Conservation (phyloP, 2,113 vertebrate genomes). For the Psilopsiagon aymara region DNA sequence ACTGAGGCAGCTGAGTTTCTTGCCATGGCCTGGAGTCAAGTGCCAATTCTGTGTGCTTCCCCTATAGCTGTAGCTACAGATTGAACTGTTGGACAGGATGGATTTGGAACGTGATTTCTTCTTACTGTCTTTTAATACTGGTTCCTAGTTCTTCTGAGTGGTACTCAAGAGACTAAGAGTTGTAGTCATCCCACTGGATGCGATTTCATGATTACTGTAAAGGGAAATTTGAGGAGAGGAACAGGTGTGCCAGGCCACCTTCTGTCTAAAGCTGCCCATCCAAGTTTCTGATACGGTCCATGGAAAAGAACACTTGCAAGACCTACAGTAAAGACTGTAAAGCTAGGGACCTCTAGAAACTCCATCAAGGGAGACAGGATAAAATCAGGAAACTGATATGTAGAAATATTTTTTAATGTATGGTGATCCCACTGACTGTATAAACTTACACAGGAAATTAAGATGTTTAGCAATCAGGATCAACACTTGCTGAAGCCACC, state of each 20-base stretch:
- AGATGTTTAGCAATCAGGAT: background rate
- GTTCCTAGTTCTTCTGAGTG: background rate
- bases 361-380: background rate
- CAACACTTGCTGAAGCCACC: background rate
- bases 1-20: background rate
- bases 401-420: background rate
- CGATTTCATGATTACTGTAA: background rate
- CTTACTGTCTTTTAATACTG: background rate
- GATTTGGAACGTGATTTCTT: background rate
- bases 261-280: background rate
- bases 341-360: background rate
- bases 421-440: background rate
- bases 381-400: background rate
- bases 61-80: background rate
- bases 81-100: background rate
- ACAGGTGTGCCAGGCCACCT: background rate
- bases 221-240: background rate
- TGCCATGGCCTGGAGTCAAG: background rate
- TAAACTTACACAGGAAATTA: background rate
- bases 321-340: background rate
- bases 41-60: background rate
- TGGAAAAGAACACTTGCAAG: background rate
- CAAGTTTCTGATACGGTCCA: background rate
- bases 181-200: background rate
- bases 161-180: background rate